These are phyloP conservation scores for Brachypodius melanocephalos DNA, from an alignment of 2,113 vertebrate species.

Conservation along the genomic window DNA sequence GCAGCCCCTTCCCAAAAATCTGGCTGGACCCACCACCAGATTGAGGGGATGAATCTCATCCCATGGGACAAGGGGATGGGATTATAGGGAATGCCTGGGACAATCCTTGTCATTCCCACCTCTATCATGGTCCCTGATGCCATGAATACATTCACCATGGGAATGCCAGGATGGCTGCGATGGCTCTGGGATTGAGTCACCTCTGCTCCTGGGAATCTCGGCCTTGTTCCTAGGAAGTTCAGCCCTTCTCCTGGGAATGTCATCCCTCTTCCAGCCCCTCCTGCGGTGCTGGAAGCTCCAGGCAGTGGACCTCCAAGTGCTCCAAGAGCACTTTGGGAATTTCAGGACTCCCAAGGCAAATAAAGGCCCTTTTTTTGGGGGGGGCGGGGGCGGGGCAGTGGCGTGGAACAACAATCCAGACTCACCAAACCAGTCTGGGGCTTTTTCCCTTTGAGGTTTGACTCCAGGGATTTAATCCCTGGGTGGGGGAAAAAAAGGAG, in stretches of 20 bases:
- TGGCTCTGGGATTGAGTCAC: not conserved
- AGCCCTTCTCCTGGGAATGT: not conserved
- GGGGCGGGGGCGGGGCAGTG: rapidly evolving
- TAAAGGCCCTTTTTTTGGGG: not conserved
- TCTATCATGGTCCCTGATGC: rapidly evolving
- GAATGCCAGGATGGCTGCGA: not conserved
- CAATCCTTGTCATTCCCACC: not conserved
- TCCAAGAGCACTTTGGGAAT: not conserved
- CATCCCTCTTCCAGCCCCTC: not conserved
- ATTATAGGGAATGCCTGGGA: rapidly evolving
- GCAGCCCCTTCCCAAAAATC: not conserved
- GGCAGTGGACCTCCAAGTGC: not conserved
- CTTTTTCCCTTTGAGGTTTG: not conserved
- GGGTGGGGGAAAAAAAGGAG: not conserved
- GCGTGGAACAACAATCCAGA: not conserved
- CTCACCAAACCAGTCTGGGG: not conserved
- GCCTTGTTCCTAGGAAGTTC: not conserved
- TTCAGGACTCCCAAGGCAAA: not conserved
- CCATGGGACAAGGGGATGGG: not conserved
- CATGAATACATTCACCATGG: not conserved
- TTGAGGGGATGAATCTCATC: not conserved
- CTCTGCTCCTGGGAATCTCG: not conserved
- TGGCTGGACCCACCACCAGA: not conserved
- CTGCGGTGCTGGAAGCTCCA: not conserved
- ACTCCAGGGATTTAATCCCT: not conserved